These are phyloP conservation scores for Atethmia centrago DNA, from an alignment of 2,888 invertebrate genomes.

Conservation along the genomic window DNA sequence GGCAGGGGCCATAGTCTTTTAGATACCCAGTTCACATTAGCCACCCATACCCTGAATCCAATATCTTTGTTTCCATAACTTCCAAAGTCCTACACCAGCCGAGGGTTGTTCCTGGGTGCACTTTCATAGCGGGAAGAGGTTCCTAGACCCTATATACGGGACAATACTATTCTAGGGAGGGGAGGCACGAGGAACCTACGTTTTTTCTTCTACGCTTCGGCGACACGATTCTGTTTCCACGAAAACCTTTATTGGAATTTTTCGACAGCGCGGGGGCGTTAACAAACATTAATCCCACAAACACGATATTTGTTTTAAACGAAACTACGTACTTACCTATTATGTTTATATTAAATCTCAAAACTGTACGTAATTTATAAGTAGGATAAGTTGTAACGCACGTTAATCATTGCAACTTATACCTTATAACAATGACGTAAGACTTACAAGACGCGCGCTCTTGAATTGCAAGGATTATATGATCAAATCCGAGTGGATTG, in stretches of 20 bases:
- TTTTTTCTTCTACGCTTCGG: background rate
- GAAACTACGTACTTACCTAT: background rate
- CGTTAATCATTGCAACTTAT: background rate
- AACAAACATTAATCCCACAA: conserved; percentile 1
- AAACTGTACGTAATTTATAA: background rate
- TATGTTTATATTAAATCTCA: background rate
- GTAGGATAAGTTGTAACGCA: too few species aligned
- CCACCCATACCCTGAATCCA: too few species aligned
- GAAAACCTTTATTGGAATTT: conserved; percentile 2
- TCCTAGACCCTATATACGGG: too few species aligned
- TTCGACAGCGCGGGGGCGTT: background rate
- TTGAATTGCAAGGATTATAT: background rate
- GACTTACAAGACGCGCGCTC: background rate
- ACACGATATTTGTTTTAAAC: background rate
- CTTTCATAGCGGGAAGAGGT: too few species aligned
- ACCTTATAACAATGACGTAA: background rate
- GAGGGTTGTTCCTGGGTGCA: too few species aligned
- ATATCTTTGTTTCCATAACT: too few species aligned
- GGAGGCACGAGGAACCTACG: too few species aligned
- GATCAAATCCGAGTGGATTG: conserved; percentile 26
- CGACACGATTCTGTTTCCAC: background rate
- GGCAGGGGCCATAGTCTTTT: too few species aligned
- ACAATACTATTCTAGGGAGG: too few species aligned
- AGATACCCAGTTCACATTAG: too few species aligned
- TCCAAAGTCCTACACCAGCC: too few species aligned